Evolutionary conservation across 1,140 invertebrate species (phyloP).

Genomic region (Brachionus sp.): DNA sequence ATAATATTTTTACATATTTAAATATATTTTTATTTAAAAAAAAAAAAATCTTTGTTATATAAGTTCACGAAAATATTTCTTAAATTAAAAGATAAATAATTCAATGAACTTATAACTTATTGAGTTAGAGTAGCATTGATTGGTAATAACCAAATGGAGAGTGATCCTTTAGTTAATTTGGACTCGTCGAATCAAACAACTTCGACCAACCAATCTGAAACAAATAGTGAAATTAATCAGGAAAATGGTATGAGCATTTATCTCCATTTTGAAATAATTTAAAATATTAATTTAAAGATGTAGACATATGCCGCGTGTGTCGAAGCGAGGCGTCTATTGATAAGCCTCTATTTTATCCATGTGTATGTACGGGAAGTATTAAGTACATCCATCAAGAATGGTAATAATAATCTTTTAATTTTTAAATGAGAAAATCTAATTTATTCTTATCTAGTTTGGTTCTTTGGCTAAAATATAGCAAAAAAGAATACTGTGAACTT

Average conservation of each 20-base stretch:
- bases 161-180: neutral
- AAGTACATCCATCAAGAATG: conserved; percentile 94
- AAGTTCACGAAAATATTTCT: conserved; percentile 10
- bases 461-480: conserved; percentile 76
- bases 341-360: conserved; percentile 89
- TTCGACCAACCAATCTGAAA: neutral
- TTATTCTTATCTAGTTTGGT: conserved; percentile 59
- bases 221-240: neutral
- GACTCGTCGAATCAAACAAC: conserved; percentile 8
- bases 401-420: conserved; percentile 50
- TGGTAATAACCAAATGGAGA: neutral
- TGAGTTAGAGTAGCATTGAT: neutral
- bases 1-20: conserved; percentile 5
- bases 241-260: neutral
- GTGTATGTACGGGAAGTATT: conserved; percentile 96
- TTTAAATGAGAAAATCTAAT: neutral
- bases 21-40: neutral
- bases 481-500: conserved; percentile 97
- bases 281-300: conserved; percentile 49
- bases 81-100: neutral
- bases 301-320: conserved; percentile 94
- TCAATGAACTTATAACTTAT: neutral
- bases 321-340: conserved; percentile 81
- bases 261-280: neutral
- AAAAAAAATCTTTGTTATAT: neutral